Conservation (phyloP, 2,113 vertebrate species). For the Haliaeetus leucogaster region DNA sequence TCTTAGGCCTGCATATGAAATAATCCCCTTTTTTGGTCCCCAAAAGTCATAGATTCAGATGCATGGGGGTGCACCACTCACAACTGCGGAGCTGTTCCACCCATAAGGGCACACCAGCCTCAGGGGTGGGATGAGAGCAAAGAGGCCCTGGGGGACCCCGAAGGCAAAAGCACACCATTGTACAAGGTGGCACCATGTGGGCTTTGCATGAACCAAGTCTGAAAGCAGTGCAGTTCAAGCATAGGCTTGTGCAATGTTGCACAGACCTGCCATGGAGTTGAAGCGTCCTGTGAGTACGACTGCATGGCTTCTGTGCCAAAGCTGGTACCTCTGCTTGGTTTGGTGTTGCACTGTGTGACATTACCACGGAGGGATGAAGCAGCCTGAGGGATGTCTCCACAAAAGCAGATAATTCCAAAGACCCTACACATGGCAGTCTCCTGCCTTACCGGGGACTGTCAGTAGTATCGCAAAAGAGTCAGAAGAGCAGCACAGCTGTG, state of each 20-base stretch:
- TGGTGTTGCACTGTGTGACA: neutral
- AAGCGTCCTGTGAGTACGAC: rapidly evolving
- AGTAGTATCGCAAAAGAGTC: neutral
- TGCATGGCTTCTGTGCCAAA: neutral
- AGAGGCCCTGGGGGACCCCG: neutral
- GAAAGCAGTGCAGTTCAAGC: neutral
- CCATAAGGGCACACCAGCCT: neutral
- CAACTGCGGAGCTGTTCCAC: neutral
- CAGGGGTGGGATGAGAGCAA: neutral
- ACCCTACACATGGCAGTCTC: neutral
- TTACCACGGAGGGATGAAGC: neutral
- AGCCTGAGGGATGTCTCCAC: neutral
- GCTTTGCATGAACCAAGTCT: neutral
- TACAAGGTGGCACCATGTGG: neutral
- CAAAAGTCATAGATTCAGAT: neutral
- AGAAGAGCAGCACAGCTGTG: neutral
- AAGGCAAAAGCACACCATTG: neutral
- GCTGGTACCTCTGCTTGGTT: neutral
- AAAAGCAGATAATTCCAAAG: neutral
- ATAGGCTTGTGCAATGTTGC: too few relatives aligned
- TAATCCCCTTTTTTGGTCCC: neutral
- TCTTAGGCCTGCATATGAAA: neutral
- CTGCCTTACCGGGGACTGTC: neutral
- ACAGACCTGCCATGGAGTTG: neutral
- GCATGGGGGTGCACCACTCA: too few relatives aligned